phyloP scores from a whole-genome alignment of 2,113 vertebrate species.

The Azemiops feae region DNA sequence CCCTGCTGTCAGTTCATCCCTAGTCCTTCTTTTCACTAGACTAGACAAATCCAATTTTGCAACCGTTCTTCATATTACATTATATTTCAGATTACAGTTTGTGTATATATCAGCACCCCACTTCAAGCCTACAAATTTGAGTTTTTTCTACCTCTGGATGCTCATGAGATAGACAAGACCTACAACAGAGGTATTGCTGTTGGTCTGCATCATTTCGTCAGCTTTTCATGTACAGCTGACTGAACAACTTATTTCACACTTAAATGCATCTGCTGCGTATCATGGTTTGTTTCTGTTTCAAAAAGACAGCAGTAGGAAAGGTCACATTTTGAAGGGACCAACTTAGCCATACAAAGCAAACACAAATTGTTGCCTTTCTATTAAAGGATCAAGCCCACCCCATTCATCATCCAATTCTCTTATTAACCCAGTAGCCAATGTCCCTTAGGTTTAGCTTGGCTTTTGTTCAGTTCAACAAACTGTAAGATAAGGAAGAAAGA shows the following conservation, averaged over 20 bases:
- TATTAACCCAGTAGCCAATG: background rate
- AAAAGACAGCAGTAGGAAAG: background rate
- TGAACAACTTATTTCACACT: conserved; percentile 21
- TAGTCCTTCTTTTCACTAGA: background rate
- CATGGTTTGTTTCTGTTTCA: background rate
- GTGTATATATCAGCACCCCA: background rate
- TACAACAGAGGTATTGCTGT: background rate
- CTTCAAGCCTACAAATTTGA: background rate
- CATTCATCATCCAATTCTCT: background rate
- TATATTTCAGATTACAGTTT: background rate
- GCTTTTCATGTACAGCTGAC: background rate
- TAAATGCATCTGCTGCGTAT: conserved; percentile 3
- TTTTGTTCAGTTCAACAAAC: background rate
- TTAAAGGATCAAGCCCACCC: background rate
- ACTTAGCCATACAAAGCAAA: background rate
- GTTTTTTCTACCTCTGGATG: background rate
- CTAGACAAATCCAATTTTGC: background rate
- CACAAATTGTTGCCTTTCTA: background rate
- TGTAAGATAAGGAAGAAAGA: background rate
- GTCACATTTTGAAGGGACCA: background rate
- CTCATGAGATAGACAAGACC: background rate
- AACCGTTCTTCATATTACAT: background rate
- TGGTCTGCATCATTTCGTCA: background rate
- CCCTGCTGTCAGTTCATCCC: background rate
- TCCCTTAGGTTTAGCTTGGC: background rate